Evolutionary conservation across 2,888 invertebrate species (phyloP), one percentile per base, ranked within the genome.

Genomic region (Eumerus sabulonum): DNA sequence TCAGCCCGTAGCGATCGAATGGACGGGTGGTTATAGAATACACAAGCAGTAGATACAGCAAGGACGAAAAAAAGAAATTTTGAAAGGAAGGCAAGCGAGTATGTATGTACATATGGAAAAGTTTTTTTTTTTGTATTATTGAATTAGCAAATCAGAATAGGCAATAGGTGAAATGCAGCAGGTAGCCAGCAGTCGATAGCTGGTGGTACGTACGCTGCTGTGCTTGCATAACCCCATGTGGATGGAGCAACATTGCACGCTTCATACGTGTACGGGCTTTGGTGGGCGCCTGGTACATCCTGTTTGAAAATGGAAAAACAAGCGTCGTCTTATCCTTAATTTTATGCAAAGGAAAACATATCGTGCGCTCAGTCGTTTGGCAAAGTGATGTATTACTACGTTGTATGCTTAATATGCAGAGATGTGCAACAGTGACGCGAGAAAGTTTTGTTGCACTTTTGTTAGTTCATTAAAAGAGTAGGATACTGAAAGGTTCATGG

Each of bases 331-430:
- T 73, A 67, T 77, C 73, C 77, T 72, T 77, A 73, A 77, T 77
- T 57, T 56, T 77, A 77, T 77, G 77, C 77, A 77, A 77, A 72
- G 57, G 19, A 67, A 77, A 76, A 76, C 71, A 66, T 71, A 71
- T 76, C 53, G 71, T 76, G 59, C 48, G 54, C 54, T 56, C 40
- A 13, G 54, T 76, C 27, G 64, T 48, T 50, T 64, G 64, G 42
- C 53, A 70, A 47, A 64, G 54, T 76, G 76, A 76, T 76, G 71
- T 71, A 76, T 71, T 64, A 60, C 64, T 50, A 14, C 47, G 36
- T 13, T 51, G 47, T 59, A 71, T 59, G 48, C 64, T 64, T 54
- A 71, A 38, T 45, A 45, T 27, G 2, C 27, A 27, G 14, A 35
- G 18, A 12, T 36, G n/a, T 53, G 17, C 16, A 45, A 64, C 66